phyloP scores from a whole-genome alignment of 2,888 invertebrate genomes.

The Mesorhabditis belari region DNA sequence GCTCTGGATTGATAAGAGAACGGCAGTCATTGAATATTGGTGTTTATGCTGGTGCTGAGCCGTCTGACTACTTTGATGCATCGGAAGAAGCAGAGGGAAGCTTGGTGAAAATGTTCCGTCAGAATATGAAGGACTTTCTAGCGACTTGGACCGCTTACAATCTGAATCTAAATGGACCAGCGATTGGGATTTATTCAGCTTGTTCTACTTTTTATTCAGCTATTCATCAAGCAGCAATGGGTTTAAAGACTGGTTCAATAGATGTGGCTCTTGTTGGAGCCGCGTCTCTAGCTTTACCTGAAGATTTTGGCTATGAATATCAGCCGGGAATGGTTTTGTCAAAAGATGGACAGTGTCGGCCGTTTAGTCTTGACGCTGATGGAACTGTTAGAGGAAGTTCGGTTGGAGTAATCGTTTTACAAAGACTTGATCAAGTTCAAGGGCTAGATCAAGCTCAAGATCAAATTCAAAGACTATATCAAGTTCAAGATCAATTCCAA shows the following conservation, averaged over 20 bases:
- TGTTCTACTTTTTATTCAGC: conserved; percentile 48
- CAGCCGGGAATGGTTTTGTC: conserved; percentile 21
- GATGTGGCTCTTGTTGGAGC: conserved; percentile 38
- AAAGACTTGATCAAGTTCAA: conserved; percentile 19
- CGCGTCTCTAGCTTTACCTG: conserved; percentile 26
- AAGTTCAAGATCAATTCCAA: too few relatives aligned
- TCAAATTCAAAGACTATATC: too few relatives aligned
- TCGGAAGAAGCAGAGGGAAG: conserved; percentile 17
- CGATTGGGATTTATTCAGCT: conserved; percentile 50
- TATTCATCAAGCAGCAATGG: conserved; percentile 24
- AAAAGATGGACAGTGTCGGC: conserved; percentile 29
- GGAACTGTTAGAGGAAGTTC: conserved; percentile 43
- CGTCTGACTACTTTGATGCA: conserved; percentile 23
- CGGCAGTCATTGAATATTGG: conserved; percentile 22
- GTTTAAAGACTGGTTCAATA: conserved; percentile 11
- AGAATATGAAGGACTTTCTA: conserved; percentile 40
- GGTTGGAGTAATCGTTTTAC: conserved; percentile 34
- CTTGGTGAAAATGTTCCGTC: conserved; percentile 22
- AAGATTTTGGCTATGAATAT: conserved; percentile 14
- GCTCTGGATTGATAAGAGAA: conserved; percentile 21
- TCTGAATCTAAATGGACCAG: conserved; percentile 49
- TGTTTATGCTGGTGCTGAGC: conserved; percentile 43
- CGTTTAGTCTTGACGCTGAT: conserved; percentile 32
- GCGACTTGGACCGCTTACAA: conserved; percentile 43
- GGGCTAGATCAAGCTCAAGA: too few relatives aligned